Conservation (phyloP, 2,113 vertebrate genomes). For the Odocoileus hemionus region DNA sequence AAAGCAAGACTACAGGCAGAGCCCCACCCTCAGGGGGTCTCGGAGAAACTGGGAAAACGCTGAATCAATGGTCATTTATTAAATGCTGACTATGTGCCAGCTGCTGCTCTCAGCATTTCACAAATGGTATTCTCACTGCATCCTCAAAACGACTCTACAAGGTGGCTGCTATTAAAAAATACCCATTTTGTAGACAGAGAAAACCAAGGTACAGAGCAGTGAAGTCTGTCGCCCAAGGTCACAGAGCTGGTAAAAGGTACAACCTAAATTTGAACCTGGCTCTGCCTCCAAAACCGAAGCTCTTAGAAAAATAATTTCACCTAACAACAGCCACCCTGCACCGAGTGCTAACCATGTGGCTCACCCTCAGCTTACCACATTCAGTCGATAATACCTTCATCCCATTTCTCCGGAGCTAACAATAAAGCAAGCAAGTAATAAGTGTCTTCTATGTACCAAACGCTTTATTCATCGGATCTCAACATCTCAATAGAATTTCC, state of each 20-base stretch:
- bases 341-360: background rate
- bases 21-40: background rate
- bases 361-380: slow-evolving; percentile 15
- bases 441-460: slow-evolving; percentile 11
- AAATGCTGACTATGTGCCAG: slow-evolving; percentile 9
- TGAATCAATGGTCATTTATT: slow-evolving; percentile 29
- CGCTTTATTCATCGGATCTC: background rate
- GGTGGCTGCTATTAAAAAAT: background rate
- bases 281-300: slow-evolving; percentile 30
- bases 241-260: background rate
- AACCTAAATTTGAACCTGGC: slow-evolving; percentile 30
- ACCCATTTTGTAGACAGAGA: background rate
- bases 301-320: slow-evolving; percentile 31
- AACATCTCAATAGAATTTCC: slow-evolving; percentile 27
- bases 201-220: background rate
- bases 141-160: slow-evolving; percentile 20
- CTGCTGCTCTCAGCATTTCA: slow-evolving; percentile 34
- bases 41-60: background rate
- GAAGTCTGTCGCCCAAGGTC: slow-evolving; percentile 49
- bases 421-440: slow-evolving; percentile 43
- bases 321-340: background rate
- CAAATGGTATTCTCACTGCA: background rate
- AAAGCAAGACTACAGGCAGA: background rate
- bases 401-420: slow-evolving; percentile 44
- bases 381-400: background rate